Evolutionary conservation across 2,113 vertebrate species (phyloP), one percentile per base, ranked within the genome.

Genomic region (Burhinus oedicnemus): DNA sequence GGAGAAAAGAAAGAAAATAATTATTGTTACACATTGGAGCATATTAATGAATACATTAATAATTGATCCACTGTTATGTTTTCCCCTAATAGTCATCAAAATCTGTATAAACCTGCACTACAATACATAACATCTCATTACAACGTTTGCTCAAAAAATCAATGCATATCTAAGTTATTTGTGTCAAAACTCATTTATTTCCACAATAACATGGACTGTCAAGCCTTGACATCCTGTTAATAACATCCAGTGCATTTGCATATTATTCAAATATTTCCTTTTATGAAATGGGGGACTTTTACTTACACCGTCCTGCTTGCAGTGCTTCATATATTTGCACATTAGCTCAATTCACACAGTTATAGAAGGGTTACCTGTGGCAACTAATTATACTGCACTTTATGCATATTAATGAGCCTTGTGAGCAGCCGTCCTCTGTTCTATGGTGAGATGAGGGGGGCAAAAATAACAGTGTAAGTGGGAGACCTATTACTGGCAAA

Each of bases 161-260:
- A 98, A 98, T 98, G 98, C 98, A 98, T 98, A 98, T 97, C 97
- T 98, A 98, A 98, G 98, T 98, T 98, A 98, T 98, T 98, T 98
- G 98, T 98, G 98, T 98, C 98, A 98, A 98, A 98, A 98, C 98
- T 98, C 98, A 98, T 98, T 98, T 98, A 98, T 98, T 98, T 98
- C 97, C 98, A 98, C 98, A 98, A 98, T 98, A 98, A 98, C 98
- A 97, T 83, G 93, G 97, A 97, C 98, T 98, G 98, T 98, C 98
- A 98, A 98, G 98, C 97, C 97, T 97, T 98, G 98, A 98, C 98
- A 98, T 97, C 97, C 97, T 98, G 98, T 98, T 98, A 98, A 98
- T 98, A 98, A 98, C 98, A 98, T 98, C 97, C 97, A 97, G 93
- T 70, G 47, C 82, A 98, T 98, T 98, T 98, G 98, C 98, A 98